A percentile compares a stretch with the other conserved stretches of the same genome.
Evolutionary conservation across 2,797 vertebrate genomes (phyloP).

Genomic region (Hydrolagus colliei): DNA sequence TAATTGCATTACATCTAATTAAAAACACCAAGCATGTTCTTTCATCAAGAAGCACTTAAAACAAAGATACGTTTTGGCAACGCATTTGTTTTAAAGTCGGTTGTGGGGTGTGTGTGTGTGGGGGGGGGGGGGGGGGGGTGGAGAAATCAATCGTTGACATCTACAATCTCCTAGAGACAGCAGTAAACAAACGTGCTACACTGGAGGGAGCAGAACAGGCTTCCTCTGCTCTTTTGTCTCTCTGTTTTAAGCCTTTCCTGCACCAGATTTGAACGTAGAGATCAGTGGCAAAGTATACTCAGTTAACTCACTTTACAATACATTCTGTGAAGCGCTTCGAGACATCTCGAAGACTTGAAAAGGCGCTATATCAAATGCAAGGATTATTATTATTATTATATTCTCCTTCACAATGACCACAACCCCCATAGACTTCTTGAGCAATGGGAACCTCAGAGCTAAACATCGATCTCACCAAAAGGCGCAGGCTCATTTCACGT

Average conservation of each 20-base stretch:
- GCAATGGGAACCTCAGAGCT: constrained; percentile 42
- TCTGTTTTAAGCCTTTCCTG: neutral
- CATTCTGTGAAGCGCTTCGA: too few relatives aligned
- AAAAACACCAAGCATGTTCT: neutral
- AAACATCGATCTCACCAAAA: constrained; percentile 40
- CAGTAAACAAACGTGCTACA: neutral
- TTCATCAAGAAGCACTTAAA: too few relatives aligned
- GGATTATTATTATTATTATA: neutral
- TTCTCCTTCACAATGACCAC: constrained; percentile 17
- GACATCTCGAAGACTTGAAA: too few relatives aligned
- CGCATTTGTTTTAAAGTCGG: neutral
- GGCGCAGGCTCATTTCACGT: constrained; percentile 37
- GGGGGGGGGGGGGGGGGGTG: too few relatives aligned
- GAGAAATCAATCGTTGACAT: neutral
- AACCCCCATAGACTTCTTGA: constrained; percentile 19
- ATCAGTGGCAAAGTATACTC: too few relatives aligned
- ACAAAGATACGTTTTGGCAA: neutral
- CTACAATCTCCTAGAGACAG: constrained; percentile 8
- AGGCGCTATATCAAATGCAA: too few relatives aligned
- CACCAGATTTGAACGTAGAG: neutral
- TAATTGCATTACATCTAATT: neutral
- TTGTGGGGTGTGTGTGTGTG: too few relatives aligned
- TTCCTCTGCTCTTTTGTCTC: neutral
- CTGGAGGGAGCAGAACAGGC: neutral
- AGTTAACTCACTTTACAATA: too few relatives aligned